phyloP scores from a whole-genome alignment of 2,113 vertebrate species.

The Dasyprocta punctata region DNA sequence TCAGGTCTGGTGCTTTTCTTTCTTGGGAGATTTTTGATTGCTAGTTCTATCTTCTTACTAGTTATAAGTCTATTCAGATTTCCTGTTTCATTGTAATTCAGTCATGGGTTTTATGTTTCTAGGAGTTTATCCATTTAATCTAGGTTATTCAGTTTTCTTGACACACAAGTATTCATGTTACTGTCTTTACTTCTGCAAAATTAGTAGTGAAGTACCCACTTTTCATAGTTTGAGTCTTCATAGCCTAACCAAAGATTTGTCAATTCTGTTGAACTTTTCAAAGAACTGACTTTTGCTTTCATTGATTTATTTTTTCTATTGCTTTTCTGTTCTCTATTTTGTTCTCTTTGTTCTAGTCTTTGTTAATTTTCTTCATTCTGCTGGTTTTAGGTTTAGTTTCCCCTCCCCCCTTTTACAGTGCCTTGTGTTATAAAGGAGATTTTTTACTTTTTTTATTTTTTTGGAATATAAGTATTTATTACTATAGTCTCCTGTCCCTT shows the following conservation, averaged over 20 bases:
- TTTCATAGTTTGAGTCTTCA: background rate
- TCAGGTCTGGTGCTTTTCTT: background rate
- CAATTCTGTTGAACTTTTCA: background rate
- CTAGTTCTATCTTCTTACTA: background rate
- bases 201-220: background rate
- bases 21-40: background rate
- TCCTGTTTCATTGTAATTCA: background rate
- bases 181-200: background rate
- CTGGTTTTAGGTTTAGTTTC: background rate
- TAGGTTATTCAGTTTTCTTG: background rate
- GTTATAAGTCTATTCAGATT: background rate
- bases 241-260: background rate
- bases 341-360: background rate
- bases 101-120: background rate
- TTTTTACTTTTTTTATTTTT: background rate
- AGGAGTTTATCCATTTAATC: background rate
- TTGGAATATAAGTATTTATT: background rate
- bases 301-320: background rate
- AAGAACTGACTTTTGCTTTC: background rate
- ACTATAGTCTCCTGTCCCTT: background rate
- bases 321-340: background rate
- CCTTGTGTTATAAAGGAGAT: background rate
- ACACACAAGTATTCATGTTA: background rate
- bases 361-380: background rate
- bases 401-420: background rate